These are phyloP conservation scores for Lithophane socia DNA, from an alignment of 2,888 invertebrate genomes.

Conservation along the genomic window DNA sequence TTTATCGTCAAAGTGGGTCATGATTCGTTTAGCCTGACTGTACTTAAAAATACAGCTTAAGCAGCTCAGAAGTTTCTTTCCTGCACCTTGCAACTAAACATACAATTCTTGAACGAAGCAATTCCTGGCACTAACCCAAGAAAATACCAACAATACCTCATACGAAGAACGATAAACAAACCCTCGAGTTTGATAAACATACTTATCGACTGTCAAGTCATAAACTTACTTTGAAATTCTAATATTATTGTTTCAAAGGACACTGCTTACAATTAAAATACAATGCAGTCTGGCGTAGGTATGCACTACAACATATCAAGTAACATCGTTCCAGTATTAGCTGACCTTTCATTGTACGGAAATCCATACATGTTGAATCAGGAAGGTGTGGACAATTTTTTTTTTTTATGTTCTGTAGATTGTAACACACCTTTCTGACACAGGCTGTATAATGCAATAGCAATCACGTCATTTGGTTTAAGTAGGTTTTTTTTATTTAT, in stretches of 20 bases:
- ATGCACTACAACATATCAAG: not conserved
- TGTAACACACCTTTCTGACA: not conserved
- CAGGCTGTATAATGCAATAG: not conserved
- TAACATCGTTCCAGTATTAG: not conserved
- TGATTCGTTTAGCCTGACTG: too few species aligned
- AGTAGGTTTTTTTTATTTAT: too few species aligned
- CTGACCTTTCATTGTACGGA: not conserved
- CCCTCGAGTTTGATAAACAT: constrained; percentile 26
- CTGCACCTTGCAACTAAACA: not conserved
- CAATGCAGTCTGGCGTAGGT: constrained; percentile 45
- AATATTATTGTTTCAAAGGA: constrained; percentile 50
- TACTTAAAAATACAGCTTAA: too few species aligned
- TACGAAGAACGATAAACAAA: constrained; percentile 28
- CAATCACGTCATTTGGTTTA: too few species aligned
- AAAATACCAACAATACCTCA: constrained; percentile 1
- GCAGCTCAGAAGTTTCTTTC: not conserved
- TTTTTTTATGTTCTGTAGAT: not conserved
- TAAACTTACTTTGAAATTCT: constrained; percentile 42
- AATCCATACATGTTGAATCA: too few species aligned
- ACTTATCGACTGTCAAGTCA: constrained; percentile 12
- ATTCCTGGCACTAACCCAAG: not conserved
- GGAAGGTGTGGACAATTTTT: too few species aligned
- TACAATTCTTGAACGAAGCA: not conserved
- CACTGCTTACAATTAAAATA: constrained; percentile 53
- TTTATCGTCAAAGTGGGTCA: too few species aligned